Conservation (phyloP, 2,797 vertebrate genomes). For the Vultur gryphus region DNA sequence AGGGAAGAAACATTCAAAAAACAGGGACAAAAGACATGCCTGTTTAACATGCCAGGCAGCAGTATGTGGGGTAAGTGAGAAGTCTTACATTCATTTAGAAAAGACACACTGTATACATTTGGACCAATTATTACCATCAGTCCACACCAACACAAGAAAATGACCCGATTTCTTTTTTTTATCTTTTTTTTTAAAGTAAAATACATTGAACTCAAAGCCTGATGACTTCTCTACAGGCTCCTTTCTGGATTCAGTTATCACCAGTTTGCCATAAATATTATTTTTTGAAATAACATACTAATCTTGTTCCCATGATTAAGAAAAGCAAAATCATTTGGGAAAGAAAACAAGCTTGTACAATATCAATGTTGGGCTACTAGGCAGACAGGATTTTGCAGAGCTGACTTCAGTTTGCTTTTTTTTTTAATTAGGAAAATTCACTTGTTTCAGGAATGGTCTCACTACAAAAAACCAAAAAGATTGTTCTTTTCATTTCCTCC, state of each 20-base stretch:
- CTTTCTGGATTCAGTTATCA: not conserved
- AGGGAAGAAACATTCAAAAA: not conserved
- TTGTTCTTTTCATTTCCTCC: not conserved
- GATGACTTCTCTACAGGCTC: not conserved
- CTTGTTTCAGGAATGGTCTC: not conserved
- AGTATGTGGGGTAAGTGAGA: not conserved
- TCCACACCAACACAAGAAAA: not conserved
- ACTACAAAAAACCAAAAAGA: not conserved
- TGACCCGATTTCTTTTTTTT: not conserved
- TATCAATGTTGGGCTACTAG: not conserved
- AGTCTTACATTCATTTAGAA: not conserved
- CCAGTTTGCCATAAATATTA: not conserved
- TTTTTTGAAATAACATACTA: not conserved
- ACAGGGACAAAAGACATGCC: not conserved
- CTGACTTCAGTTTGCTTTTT: not conserved
- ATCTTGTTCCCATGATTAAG: not conserved
- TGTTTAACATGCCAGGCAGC: not conserved
- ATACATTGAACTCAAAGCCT: not conserved
- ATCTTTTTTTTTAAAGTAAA: not conserved
- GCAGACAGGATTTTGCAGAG: not conserved
- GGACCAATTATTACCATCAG: not conserved
- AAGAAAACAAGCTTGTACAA: not conserved
- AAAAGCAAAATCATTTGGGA: not conserved
- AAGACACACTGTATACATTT: not conserved
- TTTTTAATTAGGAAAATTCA: not conserved